Conservation (phyloP, 2,888 invertebrate genomes). For the Cephus rjabovi region DNA sequence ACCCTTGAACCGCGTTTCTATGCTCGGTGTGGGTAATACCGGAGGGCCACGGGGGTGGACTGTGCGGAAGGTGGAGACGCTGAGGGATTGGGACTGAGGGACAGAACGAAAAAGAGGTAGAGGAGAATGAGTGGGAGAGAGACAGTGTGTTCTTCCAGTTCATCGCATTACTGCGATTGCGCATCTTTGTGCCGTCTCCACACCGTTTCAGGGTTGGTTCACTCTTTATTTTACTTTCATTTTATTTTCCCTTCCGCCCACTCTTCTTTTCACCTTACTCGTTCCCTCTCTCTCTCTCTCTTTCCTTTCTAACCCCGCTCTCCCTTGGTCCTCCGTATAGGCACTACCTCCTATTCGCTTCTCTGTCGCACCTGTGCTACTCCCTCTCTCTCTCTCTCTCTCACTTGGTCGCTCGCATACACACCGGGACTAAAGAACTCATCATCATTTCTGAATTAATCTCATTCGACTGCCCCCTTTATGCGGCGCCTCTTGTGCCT, state of each 20-base stretch:
- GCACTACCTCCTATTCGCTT: not conserved
- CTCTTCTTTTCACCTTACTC: not conserved
- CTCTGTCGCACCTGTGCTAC: slow-evolving; percentile 21
- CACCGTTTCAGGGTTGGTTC: slow-evolving; percentile 20
- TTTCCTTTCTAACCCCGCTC: not conserved
- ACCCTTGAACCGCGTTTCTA: slow-evolving; percentile 14
- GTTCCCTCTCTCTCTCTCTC: not conserved
- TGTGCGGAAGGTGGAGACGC: not conserved
- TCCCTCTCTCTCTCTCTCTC: not conserved
- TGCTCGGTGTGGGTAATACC: not conserved
- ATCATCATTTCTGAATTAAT: slow-evolving; percentile 57
- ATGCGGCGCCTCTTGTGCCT: slow-evolving; percentile 27
- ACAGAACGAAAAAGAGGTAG: slow-evolving; percentile 4
- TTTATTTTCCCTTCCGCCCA: not conserved
- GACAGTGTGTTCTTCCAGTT: slow-evolving; percentile 7
- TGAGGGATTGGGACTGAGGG: slow-evolving; percentile 12
- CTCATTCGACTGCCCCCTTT: slow-evolving; percentile 59
- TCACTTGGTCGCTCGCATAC: slow-evolving; percentile 13
- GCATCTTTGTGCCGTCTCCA: slow-evolving; percentile 24
- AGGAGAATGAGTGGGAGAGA: not conserved
- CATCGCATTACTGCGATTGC: slow-evolving; percentile 27
- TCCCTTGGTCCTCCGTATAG: not conserved
- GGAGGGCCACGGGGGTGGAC: not conserved
- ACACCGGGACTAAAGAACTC: slow-evolving; percentile 37
- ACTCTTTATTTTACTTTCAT: not conserved